These are phyloP conservation scores for Drosophila hawaiiensis DNA, from an alignment of 2,888 invertebrate species.

Conservation along the genomic window DNA sequence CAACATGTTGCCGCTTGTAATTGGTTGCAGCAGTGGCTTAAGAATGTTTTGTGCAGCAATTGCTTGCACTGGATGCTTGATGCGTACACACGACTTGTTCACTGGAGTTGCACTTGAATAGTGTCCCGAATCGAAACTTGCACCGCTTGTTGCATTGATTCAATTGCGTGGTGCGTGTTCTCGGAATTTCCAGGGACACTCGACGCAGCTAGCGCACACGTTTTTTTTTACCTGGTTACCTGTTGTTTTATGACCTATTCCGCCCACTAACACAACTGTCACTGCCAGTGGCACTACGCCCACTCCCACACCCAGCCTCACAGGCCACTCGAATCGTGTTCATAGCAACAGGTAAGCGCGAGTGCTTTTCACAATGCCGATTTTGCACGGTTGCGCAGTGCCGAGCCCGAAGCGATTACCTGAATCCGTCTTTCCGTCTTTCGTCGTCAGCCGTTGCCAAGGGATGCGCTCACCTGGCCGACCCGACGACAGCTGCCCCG, in stretches of 20 bases:
- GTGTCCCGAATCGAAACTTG: conserved; percentile 37
- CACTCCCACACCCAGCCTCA: not conserved
- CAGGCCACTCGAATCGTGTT: conserved; percentile 30
- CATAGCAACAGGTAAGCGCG: conserved; percentile 61
- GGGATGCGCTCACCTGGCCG: not conserved
- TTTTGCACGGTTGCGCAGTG: conserved; percentile 3
- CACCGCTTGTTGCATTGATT: conserved; percentile 48
- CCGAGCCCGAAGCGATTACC: conserved; percentile 48
- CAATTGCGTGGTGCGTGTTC: conserved; percentile 38
- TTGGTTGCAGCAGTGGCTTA: not conserved
- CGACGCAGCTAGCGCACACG: not conserved
- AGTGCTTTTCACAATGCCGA: conserved; percentile 5
- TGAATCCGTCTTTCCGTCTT: conserved; percentile 19
- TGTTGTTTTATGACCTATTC: conserved; percentile 48
- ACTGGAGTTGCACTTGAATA: conserved; percentile 33
- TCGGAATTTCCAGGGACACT: conserved; percentile 59
- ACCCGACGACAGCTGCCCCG: conserved; percentile 20
- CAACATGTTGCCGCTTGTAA: not conserved
- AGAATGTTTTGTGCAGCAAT: not conserved
- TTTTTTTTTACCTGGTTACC: conserved; percentile 37
- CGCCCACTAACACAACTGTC: not conserved
- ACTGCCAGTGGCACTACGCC: not conserved
- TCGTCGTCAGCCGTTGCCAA: conserved; percentile 49
- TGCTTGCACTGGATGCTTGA: not conserved
- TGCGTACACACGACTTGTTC: conserved; percentile 26